These are phyloP conservation scores for Calyptomena viridis DNA, from an alignment of 2,113 vertebrate species.

Conservation along the genomic window DNA sequence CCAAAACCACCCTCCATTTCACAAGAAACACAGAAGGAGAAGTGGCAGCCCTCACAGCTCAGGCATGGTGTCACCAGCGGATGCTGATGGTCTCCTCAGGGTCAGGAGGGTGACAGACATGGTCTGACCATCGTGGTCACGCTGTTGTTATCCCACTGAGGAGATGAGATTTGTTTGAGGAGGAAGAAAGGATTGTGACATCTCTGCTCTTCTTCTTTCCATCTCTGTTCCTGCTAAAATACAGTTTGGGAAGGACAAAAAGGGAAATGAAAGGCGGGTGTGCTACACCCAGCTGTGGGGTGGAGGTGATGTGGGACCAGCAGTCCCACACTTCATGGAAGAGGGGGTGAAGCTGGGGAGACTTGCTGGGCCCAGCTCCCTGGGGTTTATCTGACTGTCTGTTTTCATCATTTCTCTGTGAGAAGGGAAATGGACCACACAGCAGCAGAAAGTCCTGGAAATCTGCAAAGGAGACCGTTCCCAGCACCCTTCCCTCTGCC, in stretches of 20 bases:
- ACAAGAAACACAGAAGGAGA: not conserved
- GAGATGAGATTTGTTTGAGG: not conserved
- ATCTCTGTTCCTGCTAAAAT: not conserved
- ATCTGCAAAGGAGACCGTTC: not conserved
- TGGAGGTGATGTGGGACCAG: not conserved
- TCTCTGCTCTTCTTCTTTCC: not conserved
- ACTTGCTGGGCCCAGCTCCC: not conserved
- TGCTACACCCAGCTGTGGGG: not conserved
- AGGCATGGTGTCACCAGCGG: accelerated
- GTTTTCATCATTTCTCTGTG: conserved; percentile 3
- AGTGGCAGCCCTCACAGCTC: not conserved
- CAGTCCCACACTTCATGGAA: not conserved
- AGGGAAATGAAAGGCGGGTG: not conserved
- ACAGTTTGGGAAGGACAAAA: not conserved
- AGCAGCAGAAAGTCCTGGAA: conserved; percentile 49
- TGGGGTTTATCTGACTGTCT: not conserved
- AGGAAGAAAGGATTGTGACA: not conserved
- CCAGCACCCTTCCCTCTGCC: not conserved
- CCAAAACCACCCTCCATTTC: not conserved
- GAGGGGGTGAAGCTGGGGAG: not conserved
- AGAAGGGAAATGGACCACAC: conserved; percentile 57
- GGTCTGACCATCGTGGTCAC: accelerated
- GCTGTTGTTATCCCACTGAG: accelerated
- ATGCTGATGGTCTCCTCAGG: not conserved
- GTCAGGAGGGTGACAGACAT: not conserved